Conservation (phyloP, 2,888 invertebrate genomes). For the Eucera pruinosa region DNA sequence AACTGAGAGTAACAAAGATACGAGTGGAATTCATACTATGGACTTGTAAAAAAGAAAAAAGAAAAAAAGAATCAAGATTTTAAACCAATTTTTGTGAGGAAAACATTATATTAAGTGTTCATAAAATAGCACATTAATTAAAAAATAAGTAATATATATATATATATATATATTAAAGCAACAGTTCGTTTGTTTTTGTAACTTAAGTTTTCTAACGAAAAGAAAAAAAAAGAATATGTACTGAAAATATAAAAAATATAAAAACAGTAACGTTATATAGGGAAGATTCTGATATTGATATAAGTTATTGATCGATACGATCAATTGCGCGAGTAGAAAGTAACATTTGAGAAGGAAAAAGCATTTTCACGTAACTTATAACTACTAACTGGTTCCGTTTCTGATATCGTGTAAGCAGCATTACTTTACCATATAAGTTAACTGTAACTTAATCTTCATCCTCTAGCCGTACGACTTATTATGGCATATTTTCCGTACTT, state of each 20-base stretch:
- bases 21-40: constrained; percentile 49
- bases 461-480: constrained; percentile 15
- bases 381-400: constrained; percentile 29
- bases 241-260: constrained; percentile 16
- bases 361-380: constrained; percentile 13
- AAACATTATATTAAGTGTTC: constrained; percentile 44
- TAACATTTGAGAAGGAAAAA: background rate
- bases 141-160: constrained; percentile 33
- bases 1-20: constrained; percentile 45
- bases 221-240: background rate
- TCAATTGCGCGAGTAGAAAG: constrained; percentile 3
- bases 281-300: constrained; percentile 16
- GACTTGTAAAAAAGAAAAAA: constrained; percentile 51
- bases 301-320: constrained; percentile 21
- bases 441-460: constrained; percentile 12
- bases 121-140: constrained; percentile 45
- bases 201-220: constrained; percentile 26
- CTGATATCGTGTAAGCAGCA: constrained; percentile 22
- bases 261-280: constrained; percentile 18
- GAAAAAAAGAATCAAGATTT: constrained; percentile 40
- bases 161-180: constrained; percentile 22
- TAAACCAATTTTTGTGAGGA: constrained; percentile 24
- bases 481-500: constrained; percentile 27
- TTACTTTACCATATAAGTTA: constrained; percentile 15
- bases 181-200: constrained; percentile 38